These are phyloP conservation scores for Mobula birostris DNA, from an alignment of 2,113 vertebrate species.

Conservation along the genomic window DNA sequence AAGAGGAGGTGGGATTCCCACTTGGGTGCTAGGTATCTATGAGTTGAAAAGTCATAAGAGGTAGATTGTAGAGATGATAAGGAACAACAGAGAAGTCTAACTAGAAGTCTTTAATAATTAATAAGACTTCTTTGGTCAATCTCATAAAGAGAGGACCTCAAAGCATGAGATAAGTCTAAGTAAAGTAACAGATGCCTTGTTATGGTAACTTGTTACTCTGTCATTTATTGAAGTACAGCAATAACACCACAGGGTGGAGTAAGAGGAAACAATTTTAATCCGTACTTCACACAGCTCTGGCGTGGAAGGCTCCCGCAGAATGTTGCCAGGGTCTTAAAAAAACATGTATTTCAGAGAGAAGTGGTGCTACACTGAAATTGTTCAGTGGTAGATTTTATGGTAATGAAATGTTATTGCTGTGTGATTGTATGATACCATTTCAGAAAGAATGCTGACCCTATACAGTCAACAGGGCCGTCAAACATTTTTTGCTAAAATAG, in stretches of 20 bases:
- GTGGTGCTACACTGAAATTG: neutral
- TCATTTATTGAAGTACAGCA: neutral
- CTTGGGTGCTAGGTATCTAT: neutral
- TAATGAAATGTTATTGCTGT: neutral
- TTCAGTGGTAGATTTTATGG: neutral
- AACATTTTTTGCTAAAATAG: no score
- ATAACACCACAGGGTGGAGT: neutral
- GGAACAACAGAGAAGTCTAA: neutral
- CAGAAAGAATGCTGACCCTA: neutral
- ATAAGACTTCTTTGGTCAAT: neutral
- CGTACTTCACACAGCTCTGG: neutral
- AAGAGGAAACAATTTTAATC: neutral
- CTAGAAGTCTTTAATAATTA: neutral
- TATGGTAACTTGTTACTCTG: neutral
- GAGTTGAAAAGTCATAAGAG: neutral
- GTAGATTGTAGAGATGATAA: neutral
- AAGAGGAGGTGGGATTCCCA: neutral
- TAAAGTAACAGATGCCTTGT: neutral
- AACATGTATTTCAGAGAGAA: neutral
- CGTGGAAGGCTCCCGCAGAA: neutral
- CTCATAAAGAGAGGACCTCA: neutral
- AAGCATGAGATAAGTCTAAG: neutral
- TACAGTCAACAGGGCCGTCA: no score
- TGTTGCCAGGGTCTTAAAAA: neutral
- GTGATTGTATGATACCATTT: neutral